Base-by-base conservation (phyloP, 2,888 invertebrate genomes). In the Phrixothrix hirtus region DNA sequence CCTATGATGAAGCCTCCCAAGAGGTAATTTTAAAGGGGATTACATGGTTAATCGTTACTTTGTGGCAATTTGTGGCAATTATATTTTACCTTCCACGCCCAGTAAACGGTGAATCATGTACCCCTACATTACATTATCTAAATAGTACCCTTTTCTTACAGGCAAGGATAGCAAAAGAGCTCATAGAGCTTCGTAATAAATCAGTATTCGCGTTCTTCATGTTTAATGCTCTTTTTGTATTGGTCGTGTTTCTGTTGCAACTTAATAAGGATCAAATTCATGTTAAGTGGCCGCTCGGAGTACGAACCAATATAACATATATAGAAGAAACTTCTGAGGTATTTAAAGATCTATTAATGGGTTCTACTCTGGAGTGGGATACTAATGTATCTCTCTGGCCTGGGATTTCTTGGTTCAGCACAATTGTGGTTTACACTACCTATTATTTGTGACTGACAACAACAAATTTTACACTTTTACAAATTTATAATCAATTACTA, bases 161-260 rank as follows among this genome's bases (percentile, higher is more conserved):
- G 92, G 91, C 86, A 75, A 85, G 92, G 76, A 89, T 93, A 73
- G 92, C 92, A 72, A 81, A 82, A 71, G 95, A 95, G 79, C 84
- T 98, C 78, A 85, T 92, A 76, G 95, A 95, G 76, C 87, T 97
- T 75, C 85, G 97, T 75, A 97, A 97, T 86, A 95, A 95, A 79
- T 92, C 93, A 72, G 94, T 95, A 74, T 95, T 95, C 80, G 93
- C 92, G 76, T 96, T 97, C 87, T 91, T 97, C 83, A 97, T 98
- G 96, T 90, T 97, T 85, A 99, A 98, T 87, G 93, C 96, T 78
- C 87, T 98, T 76, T 98, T 97, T 87, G 94, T 97, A 77, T 88
- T 98, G 82, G 92, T 96, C 80, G 95, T 98, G 75, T 94, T 98
- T 82, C 89, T 98, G 79, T 89, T 99, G 77, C 97, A 98, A 87